Evolutionary conservation across 1,140 invertebrate species (phyloP).

Genomic region (Gonatopus flavifemur): DNA sequence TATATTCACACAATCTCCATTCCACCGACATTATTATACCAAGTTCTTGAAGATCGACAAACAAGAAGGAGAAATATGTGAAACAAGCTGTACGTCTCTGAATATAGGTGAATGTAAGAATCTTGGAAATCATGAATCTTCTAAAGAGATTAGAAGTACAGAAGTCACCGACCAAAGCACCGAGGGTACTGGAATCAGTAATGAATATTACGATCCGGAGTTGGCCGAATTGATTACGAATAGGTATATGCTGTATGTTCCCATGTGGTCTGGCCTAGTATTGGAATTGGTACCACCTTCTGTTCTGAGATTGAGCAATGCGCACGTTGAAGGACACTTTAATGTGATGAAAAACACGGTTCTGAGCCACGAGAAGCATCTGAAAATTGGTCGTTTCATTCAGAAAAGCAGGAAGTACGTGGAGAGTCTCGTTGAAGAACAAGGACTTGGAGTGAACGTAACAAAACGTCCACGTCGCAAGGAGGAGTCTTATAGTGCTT

Average conservation of each 20-base stretch:
- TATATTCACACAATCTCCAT: too few relatives aligned
- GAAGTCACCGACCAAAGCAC: too few relatives aligned
- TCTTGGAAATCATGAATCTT: too few relatives aligned
- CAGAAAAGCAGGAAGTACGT: constrained; percentile 4
- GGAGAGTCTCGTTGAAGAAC: neutral
- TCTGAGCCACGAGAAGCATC: neutral
- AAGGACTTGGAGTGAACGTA: too few relatives aligned
- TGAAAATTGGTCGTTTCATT: constrained; percentile 7
- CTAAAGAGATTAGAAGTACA: too few relatives aligned
- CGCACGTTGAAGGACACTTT: constrained; percentile 12
- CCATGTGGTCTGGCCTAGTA: constrained; percentile 13
- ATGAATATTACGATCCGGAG: constrained; percentile 7
- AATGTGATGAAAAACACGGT: constrained; percentile 6
- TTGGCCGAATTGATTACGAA: constrained; percentile 6
- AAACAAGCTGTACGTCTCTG: too few relatives aligned
- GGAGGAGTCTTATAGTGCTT: too few relatives aligned
- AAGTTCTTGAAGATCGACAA: too few relatives aligned
- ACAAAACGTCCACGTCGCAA: too few relatives aligned
- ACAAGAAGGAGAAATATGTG: too few relatives aligned
- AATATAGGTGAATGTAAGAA: too few relatives aligned
- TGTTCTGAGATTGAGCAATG: constrained; percentile 16
- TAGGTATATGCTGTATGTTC: constrained; percentile 11
- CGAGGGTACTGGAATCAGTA: neutral
- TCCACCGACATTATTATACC: too few relatives aligned
- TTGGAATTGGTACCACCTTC: constrained; percentile 4